phyloP scores from a whole-genome alignment of 2,797 vertebrate genomes.

The Xyrichtys novacula region DNA sequence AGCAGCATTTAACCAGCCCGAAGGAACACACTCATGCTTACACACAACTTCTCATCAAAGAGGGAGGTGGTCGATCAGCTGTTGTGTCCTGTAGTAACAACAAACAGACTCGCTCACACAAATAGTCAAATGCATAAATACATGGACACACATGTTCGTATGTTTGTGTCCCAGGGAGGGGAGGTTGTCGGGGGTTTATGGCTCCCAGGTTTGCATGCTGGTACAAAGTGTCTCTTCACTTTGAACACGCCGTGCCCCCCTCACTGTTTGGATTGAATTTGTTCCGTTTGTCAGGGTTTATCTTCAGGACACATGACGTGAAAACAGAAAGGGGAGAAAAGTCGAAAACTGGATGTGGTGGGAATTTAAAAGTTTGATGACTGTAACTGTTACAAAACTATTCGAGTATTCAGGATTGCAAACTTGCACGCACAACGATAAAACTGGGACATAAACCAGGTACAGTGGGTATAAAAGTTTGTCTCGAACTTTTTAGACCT shows the following conservation, averaged over 20 bases:
- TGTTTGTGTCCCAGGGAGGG: conserved; percentile 10
- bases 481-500: too few relatives aligned
- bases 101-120: background rate
- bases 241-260: background rate
- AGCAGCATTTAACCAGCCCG: conserved; percentile 43
- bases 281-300: background rate
- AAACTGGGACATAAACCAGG: too few relatives aligned
- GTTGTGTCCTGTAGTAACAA: conserved; percentile 12
- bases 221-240: conserved; percentile 14
- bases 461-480: too few relatives aligned
- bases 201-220: conserved; percentile 17
- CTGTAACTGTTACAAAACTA: too few relatives aligned
- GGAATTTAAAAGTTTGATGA: background rate
- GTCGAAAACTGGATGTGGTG: background rate
- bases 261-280: background rate
- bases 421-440: too few relatives aligned
- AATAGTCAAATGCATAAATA: conserved; percentile 2
- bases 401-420: too few relatives aligned
- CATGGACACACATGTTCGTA: conserved; percentile 20
- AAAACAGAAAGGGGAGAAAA: background rate
- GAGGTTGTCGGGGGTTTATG: conserved; percentile 7
- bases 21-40: conserved; percentile 18
- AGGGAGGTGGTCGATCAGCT: background rate
- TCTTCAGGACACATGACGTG: too few relatives aligned
- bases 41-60: conserved; percentile 33